Conservation (phyloP, 2,888 invertebrate species). For the Sthenelais limicola region DNA sequence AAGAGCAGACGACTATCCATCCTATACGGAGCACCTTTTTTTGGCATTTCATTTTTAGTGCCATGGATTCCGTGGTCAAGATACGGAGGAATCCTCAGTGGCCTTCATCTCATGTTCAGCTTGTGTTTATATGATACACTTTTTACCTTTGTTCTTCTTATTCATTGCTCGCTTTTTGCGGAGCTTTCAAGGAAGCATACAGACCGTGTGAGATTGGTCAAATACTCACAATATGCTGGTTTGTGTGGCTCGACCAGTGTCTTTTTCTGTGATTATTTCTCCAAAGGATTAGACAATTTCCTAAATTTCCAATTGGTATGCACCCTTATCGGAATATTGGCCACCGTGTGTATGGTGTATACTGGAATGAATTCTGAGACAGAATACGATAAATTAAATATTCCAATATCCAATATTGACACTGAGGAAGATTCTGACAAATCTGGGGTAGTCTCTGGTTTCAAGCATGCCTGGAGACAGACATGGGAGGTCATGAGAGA, state of each 20-base stretch:
- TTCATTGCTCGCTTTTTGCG: constrained; percentile 70
- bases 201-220: constrained; percentile 67
- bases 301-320: constrained; percentile 63
- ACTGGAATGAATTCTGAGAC: constrained; percentile 62
- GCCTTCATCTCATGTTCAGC: constrained; percentile 71
- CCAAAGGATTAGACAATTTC: constrained; percentile 65
- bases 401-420: no score
- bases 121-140: constrained; percentile 73
- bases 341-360: constrained; percentile 59
- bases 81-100: constrained; percentile 65
- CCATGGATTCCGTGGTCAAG: constrained; percentile 72
- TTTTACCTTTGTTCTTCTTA: constrained; percentile 71
- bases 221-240: constrained; percentile 62
- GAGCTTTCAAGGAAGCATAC: constrained; percentile 66
- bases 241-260: constrained; percentile 60
- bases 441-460: neutral
- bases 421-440: no score
- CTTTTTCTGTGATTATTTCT: constrained; percentile 61
- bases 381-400: constrained; percentile 60
- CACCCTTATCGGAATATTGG: constrained; percentile 60
- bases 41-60: constrained; percentile 70
- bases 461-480: constrained; percentile 52
- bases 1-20: constrained; percentile 70
- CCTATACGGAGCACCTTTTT: constrained; percentile 70
- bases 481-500: constrained; percentile 60